Conservation (phyloP, 2,113 vertebrate genomes). For the cattle (Bos taurus) region ARS-UCD2.0 NC_037337.1:43670001-43670500, state of each 20-base stretch:
- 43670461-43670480: background rate
- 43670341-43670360: background rate
- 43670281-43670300: background rate
- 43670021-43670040: background rate
- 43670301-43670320: background rate
- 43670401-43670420: background rate
- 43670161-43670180: background rate
- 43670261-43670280: background rate
- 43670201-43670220: background rate
- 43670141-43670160: background rate
- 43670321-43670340: background rate
- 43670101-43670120: background rate
- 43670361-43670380: background rate
- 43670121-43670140: background rate
- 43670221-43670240: background rate
- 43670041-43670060: background rate
- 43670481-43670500: background rate
- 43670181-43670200: too few relatives aligned
- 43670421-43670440: background rate
- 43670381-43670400: background rate
- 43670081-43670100: background rate
- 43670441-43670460: too few relatives aligned
- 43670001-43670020: background rate
- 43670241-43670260: background rate
- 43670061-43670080: background rate